A percentile compares a stretch with the other conserved stretches of the same genome.
Conservation (phyloP, 2,797 vertebrate species). For the Hemitrygon akajei region DNA sequence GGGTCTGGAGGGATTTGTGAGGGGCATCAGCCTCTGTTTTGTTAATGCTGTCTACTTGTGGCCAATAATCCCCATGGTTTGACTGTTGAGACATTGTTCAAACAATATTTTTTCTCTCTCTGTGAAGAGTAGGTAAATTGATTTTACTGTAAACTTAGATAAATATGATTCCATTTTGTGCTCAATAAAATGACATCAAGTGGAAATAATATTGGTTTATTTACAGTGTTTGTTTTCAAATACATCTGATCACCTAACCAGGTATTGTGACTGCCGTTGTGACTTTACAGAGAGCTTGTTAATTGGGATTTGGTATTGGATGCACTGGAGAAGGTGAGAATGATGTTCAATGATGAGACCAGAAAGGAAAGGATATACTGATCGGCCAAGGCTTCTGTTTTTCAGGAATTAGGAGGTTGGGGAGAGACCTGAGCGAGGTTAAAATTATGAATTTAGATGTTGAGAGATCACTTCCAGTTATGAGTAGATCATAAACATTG, state of each 20-base stretch:
- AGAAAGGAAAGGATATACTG: background rate
- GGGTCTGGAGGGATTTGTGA: background rate
- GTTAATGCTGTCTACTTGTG: background rate
- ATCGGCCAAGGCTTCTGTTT: background rate
- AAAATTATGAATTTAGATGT: background rate
- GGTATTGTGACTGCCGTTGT: background rate
- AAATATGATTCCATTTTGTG: background rate
- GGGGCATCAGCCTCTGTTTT: background rate
- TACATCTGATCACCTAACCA: too few species aligned
- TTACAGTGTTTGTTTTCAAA: background rate
- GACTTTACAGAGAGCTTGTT: background rate
- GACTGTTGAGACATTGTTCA: background rate
- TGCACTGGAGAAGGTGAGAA: background rate
- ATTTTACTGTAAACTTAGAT: constrained; percentile 27
- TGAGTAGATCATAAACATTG: too few species aligned
- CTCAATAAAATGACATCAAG: constrained; percentile 26
- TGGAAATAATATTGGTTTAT: background rate
- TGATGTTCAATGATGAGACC: background rate
- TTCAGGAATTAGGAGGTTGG: background rate
- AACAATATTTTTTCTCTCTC: background rate
- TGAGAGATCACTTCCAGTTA: too few species aligned
- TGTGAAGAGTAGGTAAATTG: background rate
- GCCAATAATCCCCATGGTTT: background rate
- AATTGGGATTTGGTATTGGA: background rate
- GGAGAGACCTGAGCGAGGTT: background rate